Evolutionary conservation across 2,797 vertebrate species (phyloP).

Genomic region (Oreochromis mossambicus): DNA sequence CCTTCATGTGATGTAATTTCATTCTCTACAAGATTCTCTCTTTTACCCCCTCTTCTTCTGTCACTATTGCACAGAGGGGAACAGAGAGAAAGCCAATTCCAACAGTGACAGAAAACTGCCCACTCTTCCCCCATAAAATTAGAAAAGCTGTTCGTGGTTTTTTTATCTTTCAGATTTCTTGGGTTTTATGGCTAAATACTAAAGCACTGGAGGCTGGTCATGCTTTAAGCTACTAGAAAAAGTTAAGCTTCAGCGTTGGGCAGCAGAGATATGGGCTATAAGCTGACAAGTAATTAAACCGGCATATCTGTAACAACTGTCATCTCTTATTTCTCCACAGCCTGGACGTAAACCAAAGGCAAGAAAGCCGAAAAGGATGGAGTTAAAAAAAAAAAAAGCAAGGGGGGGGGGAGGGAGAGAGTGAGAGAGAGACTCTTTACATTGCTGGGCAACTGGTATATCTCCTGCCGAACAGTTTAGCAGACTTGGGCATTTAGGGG

Average conservation of each 20-base stretch:
- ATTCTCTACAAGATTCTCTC: constrained; percentile 76
- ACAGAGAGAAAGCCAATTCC: constrained; percentile 78
- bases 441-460: constrained; percentile 80
- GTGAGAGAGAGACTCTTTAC: constrained; percentile 67
- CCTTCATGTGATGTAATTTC: constrained; percentile 80
- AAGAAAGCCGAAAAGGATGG: constrained; percentile 74
- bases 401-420: constrained; percentile 48
- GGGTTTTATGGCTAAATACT: constrained; percentile 86
- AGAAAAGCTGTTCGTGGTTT: constrained; percentile 79
- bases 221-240: constrained; percentile 95
- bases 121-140: constrained; percentile 82
- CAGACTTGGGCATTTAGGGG: constrained; percentile 89
- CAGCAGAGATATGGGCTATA: constrained; percentile 93
- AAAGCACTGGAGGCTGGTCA: constrained; percentile 92
- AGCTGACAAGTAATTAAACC: constrained; percentile 99
- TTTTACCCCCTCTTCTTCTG: constrained; percentile 70
- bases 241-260: constrained; percentile 93
- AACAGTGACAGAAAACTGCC: constrained; percentile 81
- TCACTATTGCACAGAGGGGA: constrained; percentile 68
- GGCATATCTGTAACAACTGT: constrained; percentile 97
- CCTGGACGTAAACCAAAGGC: constrained; percentile 93
- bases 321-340: constrained; percentile 96
- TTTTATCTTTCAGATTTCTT: constrained; percentile 88
- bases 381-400: constrained; percentile 63
- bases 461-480: constrained; percentile 87